These are phyloP conservation scores for Epinephelus coioides DNA, from an alignment of 2,797 vertebrate genomes.

Conservation along the genomic window DNA sequence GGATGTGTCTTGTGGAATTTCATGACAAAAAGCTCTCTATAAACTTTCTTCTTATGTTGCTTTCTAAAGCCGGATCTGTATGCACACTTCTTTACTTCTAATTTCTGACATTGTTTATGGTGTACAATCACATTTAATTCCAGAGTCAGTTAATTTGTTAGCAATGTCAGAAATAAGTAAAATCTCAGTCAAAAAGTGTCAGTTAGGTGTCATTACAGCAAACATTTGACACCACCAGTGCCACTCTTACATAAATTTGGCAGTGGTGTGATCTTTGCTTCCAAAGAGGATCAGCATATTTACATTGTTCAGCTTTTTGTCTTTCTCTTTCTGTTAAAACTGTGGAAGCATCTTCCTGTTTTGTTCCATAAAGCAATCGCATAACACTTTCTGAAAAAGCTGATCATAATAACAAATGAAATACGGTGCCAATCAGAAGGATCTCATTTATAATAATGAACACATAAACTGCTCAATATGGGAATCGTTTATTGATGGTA, in stretches of 20 bases:
- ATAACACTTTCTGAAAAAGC: background rate
- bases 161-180: background rate
- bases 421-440: background rate
- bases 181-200: background rate
- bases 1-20: conserved; percentile 40
- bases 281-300: background rate
- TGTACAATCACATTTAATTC: too few species aligned
- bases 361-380: background rate
- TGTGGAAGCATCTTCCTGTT: background rate
- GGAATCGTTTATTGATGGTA: conserved; percentile 6
- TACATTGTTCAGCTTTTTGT: background rate
- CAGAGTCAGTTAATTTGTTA: background rate
- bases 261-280: background rate
- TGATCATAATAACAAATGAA: conserved; percentile 2
- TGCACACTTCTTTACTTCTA: background rate
- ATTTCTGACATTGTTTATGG: background rate
- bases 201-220: background rate
- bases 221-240: conserved; percentile 5
- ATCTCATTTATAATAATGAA: background rate
- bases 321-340: too few species aligned
- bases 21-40: background rate
- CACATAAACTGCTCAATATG: background rate
- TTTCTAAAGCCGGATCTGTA: background rate
- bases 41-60: background rate
- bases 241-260: background rate